A percentile compares a stretch with the other conserved stretches of the same genome.
Evolutionary conservation across 2,113 vertebrate genomes (phyloP).

Genomic region (Puntigrus tetrazona): DNA sequence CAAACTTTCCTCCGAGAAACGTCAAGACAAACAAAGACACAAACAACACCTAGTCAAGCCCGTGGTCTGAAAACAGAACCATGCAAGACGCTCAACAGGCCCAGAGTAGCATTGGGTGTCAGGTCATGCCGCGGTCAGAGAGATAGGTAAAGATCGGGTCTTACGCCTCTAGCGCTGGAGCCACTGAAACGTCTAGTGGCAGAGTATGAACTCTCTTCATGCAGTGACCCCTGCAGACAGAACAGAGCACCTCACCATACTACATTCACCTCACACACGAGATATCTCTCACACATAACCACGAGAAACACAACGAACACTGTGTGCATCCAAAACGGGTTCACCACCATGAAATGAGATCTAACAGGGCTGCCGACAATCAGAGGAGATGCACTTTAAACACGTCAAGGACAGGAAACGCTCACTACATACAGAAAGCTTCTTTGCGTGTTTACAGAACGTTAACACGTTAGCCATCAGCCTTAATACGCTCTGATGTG

Average conservation of each 20-base stretch:
- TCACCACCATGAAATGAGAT: not conserved
- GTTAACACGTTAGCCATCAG: not conserved
- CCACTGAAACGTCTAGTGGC: constrained; percentile 71
- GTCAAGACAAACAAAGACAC: not conserved
- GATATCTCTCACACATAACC: not conserved
- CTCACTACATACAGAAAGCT: constrained; percentile 3
- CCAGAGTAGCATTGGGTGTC: not conserved
- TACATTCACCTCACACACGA: not conserved
- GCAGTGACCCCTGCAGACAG: constrained; percentile 71
- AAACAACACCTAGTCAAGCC: constrained; percentile 15
- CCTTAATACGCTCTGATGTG: constrained; percentile 16
- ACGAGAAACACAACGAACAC: not conserved
- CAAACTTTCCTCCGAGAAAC: constrained; percentile 3
- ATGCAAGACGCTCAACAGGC: constrained; percentile 17
- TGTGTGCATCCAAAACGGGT: not conserved
- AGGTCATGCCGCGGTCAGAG: constrained; percentile 8
- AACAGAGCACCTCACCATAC: constrained; percentile 49
- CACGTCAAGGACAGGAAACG: constrained; percentile 12
- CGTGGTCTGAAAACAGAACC: constrained; percentile 31
- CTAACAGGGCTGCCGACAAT: not conserved
- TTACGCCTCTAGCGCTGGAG: constrained; percentile 77
- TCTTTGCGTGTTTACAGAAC: not conserved
- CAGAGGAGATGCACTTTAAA: constrained; percentile 13
- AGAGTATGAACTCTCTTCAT: constrained; percentile 68
- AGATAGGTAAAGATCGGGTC: constrained; percentile 49